Conservation (phyloP, 2,888 invertebrate species). For the Parascotia fuliginaria region DNA sequence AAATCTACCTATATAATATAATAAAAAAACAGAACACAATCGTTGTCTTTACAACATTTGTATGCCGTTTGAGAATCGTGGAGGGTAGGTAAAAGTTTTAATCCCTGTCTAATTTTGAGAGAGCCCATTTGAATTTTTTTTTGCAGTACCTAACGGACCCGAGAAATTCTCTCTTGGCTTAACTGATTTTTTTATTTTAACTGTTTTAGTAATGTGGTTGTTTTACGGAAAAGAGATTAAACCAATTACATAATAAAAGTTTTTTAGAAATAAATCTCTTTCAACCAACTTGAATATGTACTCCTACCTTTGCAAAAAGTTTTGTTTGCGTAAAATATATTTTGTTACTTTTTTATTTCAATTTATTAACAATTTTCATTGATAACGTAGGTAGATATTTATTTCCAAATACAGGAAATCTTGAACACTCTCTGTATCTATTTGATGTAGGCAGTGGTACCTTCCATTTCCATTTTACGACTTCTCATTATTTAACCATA, state of each 20-base stretch:
- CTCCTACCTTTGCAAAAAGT: slow-evolving; percentile 8
- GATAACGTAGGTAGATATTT: slow-evolving; percentile 12
- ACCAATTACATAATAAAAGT: slow-evolving; percentile 43
- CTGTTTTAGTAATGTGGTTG: slow-evolving; percentile 33
- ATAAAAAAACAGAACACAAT: slow-evolving; percentile 27
- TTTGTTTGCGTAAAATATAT: too few species aligned
- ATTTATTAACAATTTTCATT: slow-evolving; percentile 7
- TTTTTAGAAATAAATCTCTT: slow-evolving; percentile 37
- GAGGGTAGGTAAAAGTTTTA: slow-evolving; percentile 70
- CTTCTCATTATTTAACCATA: slow-evolving; percentile 40
- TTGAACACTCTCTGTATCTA: slow-evolving; percentile 21
- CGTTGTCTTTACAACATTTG: slow-evolving; percentile 18
- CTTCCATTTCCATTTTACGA: slow-evolving; percentile 37
- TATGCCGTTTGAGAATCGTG: slow-evolving; percentile 44
- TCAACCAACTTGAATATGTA: slow-evolving; percentile 22
- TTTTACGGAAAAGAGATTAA: slow-evolving; percentile 37
- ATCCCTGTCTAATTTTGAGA: slow-evolving; percentile 71
- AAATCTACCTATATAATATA: slow-evolving; percentile 33
- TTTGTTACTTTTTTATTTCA: slow-evolving; percentile 12
- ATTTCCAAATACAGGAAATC: slow-evolving; percentile 31
- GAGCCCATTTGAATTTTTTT: slow-evolving; percentile 74
- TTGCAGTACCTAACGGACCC: slow-evolving; percentile 60
- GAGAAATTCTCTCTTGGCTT: slow-evolving; percentile 46
- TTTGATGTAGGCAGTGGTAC: slow-evolving; percentile 21
- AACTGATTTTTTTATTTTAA: slow-evolving; percentile 47